Evolutionary conservation across 2,888 invertebrate genomes (phyloP).

Genomic region (Drosophila mulleri): DNA sequence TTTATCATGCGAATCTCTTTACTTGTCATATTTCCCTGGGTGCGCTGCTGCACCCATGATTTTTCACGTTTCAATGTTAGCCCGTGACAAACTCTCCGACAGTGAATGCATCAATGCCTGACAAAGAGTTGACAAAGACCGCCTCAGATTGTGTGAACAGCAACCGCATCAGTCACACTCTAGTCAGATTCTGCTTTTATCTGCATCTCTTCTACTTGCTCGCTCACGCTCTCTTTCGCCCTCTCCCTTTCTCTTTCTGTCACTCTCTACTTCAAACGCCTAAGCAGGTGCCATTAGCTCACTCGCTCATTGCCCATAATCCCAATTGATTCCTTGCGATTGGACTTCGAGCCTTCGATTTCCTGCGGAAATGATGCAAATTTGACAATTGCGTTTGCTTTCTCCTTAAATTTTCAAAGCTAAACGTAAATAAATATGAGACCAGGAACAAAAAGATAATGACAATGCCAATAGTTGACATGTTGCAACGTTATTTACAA

Average conservation of each 20-base stretch:
- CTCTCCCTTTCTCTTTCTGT: not conserved
- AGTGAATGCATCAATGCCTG: conserved; percentile 63
- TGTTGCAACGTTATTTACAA: not conserved
- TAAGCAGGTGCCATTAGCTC: conserved; percentile 26
- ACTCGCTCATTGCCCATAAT: not conserved
- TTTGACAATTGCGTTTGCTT: conserved; percentile 13
- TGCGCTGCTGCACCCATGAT: conserved; percentile 58
- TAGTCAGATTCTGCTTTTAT: conserved; percentile 21
- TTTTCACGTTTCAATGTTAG: conserved; percentile 66
- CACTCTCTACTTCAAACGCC: not conserved
- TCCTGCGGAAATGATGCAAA: conserved; percentile 38
- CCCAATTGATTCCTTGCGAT: conserved; percentile 15
- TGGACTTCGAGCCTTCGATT: conserved; percentile 34
- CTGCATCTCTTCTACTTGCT: not conserved
- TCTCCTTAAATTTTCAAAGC: conserved; percentile 5
- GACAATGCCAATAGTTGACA: not conserved
- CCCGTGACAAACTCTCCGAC: conserved; percentile 56
- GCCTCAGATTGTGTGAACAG: conserved; percentile 21
- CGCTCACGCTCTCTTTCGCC: not conserved
- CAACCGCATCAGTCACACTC: conserved; percentile 44
- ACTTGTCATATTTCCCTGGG: conserved; percentile 63
- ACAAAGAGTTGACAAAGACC: conserved; percentile 45
- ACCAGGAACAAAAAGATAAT: not conserved
- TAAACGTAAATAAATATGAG: not conserved
- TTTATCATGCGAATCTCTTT: conserved; percentile 73